Percentiles rank a stretch among this genome's conserved stretches.
phyloP scores from a whole-genome alignment of 2,113 vertebrate genomes.

The Callospermophilus lateralis region DNA sequence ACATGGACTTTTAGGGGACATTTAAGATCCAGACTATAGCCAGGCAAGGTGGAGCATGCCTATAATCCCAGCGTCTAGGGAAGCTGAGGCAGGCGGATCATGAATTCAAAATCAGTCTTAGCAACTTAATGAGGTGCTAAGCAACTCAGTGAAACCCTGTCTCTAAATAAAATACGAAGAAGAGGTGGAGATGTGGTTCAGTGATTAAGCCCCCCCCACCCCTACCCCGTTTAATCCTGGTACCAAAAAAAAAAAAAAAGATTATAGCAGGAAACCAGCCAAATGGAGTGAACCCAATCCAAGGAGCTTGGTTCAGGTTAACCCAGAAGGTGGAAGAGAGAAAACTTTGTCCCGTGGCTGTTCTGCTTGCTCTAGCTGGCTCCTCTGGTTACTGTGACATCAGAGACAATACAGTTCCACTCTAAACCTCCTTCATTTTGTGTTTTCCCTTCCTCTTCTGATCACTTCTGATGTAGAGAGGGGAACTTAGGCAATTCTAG shows the following conservation, averaged over 20 bases:
- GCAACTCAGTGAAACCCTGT: no score
- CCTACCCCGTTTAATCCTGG: no score
- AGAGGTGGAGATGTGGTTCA: no score
- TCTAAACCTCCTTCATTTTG: not conserved
- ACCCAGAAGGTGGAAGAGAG: not conserved
- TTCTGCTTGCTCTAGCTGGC: not conserved
- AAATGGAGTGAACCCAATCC: not conserved
- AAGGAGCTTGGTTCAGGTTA: not conserved
- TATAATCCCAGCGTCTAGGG: no score
- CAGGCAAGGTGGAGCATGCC: no score
- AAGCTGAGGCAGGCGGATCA: no score
- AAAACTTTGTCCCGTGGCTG: not conserved
- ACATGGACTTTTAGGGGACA: not conserved
- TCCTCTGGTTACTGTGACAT: not conserved
- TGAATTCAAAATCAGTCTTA: no score
- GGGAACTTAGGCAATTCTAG: not conserved
- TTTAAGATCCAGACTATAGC: not conserved
- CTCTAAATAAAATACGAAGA: no score
- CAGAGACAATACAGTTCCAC: not conserved
- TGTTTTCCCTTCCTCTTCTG: not conserved
- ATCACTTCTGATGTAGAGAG: not conserved
- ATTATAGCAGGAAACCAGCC: not conserved
- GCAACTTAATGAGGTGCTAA: no score
- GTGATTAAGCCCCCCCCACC: no score
- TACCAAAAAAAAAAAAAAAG: not conserved